Base-by-base conservation (phyloP, 2,888 invertebrate species). In the Diaperis boleti region DNA sequence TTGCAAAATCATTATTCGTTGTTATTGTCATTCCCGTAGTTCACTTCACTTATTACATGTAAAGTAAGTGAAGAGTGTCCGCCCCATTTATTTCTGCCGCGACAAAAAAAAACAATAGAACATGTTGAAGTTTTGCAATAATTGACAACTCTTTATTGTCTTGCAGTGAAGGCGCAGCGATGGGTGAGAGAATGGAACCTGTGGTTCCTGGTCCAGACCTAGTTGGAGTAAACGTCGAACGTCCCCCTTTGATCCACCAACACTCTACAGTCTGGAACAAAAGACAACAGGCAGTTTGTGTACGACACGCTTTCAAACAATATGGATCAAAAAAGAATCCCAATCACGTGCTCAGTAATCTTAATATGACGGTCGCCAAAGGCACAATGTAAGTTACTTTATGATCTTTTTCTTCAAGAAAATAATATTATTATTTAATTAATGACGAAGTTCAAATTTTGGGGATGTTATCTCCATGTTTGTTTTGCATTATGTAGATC, bases 351-450 rank as follows among this genome's bases (percentile, higher is more conserved):
- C 86, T 96, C 66, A 91, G 91, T 77, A 92, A 94, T 82, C 88
- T 96, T 66, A 92, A 92, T 83, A 94, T 96, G 92, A 95, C 95
- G 59, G 96, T 96, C 66, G 92, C 92, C 72, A 94, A 94, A 82
- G 96, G 96, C 75, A 93, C 95, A 68, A 96, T 96, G 96, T 96
- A 83, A 94, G 94, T 90, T 75, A 15, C 18, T 13, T 7, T 15
- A 6, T 37, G 6, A 37, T 31, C 7, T 14, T 31, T 49, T 31
- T 13, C 2, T 49, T 29, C 33, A 49, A 8, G 6, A 6, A 22
- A 11, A 11, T 13, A 39, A 52, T 35, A 11, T 42, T n/a, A n/a
- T n/a, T n/a, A n/a, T n/a, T n/a, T n/a, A n/a, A n/a, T n/a, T n/a
- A n/a, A n/a, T n/a, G n/a, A n/a, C n/a, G n/a, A n/a, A n/a, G n/a